A percentile compares a stretch with the other conserved stretches of the same genome.
Conservation (phyloP, 2,888 invertebrate genomes). For the Calameuta filiformis region DNA sequence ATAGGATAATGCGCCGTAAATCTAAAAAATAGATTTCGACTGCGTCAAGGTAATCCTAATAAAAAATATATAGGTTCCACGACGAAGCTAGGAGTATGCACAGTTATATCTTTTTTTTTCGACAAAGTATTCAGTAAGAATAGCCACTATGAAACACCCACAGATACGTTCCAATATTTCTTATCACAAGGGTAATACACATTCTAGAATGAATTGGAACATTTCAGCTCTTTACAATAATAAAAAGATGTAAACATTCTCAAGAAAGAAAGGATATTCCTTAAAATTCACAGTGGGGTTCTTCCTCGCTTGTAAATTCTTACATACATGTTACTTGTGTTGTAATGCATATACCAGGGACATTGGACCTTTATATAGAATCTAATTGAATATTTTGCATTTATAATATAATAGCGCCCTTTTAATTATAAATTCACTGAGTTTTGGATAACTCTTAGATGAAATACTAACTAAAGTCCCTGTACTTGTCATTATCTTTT, state of each 20-base stretch:
- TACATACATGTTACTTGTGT: neutral
- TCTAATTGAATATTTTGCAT: neutral
- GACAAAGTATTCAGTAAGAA: neutral
- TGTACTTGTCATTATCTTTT: neutral
- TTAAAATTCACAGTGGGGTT: neutral
- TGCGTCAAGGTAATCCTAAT: neutral
- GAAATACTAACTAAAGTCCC: neutral
- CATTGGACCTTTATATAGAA: neutral
- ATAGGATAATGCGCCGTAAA: neutral
- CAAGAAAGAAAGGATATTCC: neutral
- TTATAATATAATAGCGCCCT: neutral
- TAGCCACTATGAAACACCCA: neutral
- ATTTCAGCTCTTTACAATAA: neutral
- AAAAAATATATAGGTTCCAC: neutral
- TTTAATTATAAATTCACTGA: neutral
- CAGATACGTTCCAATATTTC: neutral
- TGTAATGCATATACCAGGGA: neutral
- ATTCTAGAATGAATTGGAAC: neutral
- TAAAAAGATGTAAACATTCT: neutral
- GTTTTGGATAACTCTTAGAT: neutral
- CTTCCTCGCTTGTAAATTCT: neutral
- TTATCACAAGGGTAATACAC: neutral
- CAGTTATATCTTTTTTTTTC: neutral
- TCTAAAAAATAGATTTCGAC: neutral
- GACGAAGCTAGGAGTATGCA: neutral